Evolutionary conservation across 2,113 vertebrate genomes (phyloP).

Genomic region (Octodon degus): DNA sequence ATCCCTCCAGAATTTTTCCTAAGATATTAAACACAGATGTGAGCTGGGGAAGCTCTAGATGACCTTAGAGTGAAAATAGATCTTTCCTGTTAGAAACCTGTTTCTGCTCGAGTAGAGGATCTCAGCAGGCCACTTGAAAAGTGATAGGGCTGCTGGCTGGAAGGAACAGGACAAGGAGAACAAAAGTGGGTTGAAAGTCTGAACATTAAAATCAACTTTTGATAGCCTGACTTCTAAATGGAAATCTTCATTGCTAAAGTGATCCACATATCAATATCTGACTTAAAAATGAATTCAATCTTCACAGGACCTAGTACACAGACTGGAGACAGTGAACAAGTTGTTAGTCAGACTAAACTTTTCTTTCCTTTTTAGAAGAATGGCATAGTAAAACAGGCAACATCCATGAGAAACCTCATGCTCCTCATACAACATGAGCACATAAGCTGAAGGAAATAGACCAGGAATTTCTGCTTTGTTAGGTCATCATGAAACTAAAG

Average conservation of each 20-base stretch:
- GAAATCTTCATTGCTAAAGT: not conserved
- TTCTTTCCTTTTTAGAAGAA: not conserved
- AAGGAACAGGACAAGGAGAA: not conserved
- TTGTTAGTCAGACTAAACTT: not conserved
- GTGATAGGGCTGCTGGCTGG: not conserved
- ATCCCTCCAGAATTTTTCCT: not conserved
- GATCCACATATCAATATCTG: not conserved
- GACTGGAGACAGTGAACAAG: not conserved
- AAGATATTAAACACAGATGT: not conserved
- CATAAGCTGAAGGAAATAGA: not conserved
- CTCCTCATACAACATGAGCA: not conserved
- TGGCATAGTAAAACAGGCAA: not conserved
- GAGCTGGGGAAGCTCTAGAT: not conserved
- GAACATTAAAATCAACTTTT: not conserved
- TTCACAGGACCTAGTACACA: not conserved
- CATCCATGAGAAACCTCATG: rapidly evolving
- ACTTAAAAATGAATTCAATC: not conserved
- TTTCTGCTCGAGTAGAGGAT: not conserved
- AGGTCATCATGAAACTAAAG: not conserved
- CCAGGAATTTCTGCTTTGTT: not conserved
- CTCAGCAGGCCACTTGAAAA: not conserved
- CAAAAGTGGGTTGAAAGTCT: not conserved
- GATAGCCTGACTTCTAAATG: not conserved
- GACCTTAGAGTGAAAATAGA: not conserved
- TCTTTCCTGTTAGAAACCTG: not conserved